These are phyloP conservation scores for Glaucomys volans DNA, from an alignment of 2,113 vertebrate genomes.

Conservation along the genomic window DNA sequence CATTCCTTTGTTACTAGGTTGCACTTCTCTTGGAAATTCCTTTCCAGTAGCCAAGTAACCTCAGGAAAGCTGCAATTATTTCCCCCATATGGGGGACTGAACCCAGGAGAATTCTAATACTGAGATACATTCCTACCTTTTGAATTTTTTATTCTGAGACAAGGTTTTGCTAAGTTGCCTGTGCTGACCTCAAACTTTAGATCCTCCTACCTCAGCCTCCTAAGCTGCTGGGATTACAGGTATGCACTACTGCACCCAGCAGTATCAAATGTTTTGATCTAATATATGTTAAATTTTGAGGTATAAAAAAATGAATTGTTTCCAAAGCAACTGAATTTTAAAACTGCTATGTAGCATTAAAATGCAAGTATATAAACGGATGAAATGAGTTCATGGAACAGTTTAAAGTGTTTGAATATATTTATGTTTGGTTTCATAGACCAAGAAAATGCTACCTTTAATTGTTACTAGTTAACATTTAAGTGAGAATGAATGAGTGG, in stretches of 20 bases:
- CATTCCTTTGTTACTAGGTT: not conserved
- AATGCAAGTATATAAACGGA: not conserved
- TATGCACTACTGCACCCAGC: too few species aligned
- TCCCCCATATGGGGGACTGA: too few species aligned
- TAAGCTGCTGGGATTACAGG: too few species aligned
- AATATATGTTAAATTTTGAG: slow-evolving; percentile 32
- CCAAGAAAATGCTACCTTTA: not conserved
- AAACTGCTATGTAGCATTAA: not conserved
- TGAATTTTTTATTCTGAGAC: too few species aligned
- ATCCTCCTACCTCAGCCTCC: too few species aligned
- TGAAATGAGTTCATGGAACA: not conserved
- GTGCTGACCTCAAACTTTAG: too few species aligned
- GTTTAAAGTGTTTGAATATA: not conserved
- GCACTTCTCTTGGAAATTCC: not conserved
- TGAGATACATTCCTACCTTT: too few species aligned
- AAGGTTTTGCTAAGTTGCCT: too few species aligned
- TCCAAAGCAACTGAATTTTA: not conserved
- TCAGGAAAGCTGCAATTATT: not conserved
- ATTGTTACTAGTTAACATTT: not conserved
- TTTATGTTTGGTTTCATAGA: not conserved
- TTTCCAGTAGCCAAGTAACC: not conserved
- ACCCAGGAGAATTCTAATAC: too few species aligned
- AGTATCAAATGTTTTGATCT: not conserved
- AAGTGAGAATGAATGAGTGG: not conserved
- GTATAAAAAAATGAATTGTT: not conserved